A percentile compares a stretch with the other conserved stretches of the same genome.
Conservation (phyloP, 2,113 vertebrate species). For the Pelodiscus sinensis region DNA sequence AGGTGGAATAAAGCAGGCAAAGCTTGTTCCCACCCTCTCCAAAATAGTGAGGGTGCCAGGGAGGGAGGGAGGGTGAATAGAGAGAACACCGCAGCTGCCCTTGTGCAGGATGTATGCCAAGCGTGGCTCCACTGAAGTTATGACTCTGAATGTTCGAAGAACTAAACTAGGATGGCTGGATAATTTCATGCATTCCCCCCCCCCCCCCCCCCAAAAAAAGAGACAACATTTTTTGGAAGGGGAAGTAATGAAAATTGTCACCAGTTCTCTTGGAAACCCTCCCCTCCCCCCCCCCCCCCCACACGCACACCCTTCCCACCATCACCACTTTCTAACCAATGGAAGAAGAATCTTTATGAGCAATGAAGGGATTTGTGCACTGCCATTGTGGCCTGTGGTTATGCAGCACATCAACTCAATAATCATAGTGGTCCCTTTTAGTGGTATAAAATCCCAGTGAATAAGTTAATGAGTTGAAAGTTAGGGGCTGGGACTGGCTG, state of each 20-base stretch:
- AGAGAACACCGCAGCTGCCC: background rate
- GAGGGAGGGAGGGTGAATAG: background rate
- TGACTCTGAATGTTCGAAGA: background rate
- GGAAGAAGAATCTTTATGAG: background rate
- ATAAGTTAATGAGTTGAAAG: too few species aligned
- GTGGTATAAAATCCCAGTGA: too few species aligned
- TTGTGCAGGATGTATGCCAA: background rate
- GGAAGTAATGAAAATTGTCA: background rate
- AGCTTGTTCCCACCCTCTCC: background rate
- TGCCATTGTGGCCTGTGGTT: background rate
- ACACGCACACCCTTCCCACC: too few species aligned
- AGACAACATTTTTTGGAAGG: background rate
- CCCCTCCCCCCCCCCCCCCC: too few species aligned
- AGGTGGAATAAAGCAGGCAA: background rate
- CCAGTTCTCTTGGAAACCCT: background rate
- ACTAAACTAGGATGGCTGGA: background rate
- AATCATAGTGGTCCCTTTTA: background rate
- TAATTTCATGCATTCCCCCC: too few species aligned
- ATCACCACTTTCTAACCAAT: background rate
- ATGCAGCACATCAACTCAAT: fast-evolving
- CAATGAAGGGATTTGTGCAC: background rate
- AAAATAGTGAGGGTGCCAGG: background rate
- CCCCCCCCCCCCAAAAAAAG: background rate
- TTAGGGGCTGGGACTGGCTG: too few species aligned
- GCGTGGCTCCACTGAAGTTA: background rate